A percentile compares a stretch with the other conserved stretches of the same genome.
phyloP scores from a whole-genome alignment of 2,797 vertebrate genomes.

The Acestrorhynchus altus region DNA sequence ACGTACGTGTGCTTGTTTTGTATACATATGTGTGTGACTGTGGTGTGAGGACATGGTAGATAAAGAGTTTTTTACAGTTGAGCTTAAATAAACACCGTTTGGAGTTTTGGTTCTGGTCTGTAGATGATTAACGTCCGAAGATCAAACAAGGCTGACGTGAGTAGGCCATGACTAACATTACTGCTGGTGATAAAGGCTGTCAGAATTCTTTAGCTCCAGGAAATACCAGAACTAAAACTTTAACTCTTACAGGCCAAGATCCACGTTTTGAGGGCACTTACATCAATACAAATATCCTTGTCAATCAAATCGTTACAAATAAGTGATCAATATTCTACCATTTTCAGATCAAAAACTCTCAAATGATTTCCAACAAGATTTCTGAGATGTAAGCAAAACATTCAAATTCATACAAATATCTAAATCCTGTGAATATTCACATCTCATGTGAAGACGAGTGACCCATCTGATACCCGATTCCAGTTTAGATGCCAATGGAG shows the following conservation, averaged over 20 bases:
- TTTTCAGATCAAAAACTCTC: no score
- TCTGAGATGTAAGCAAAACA: no score
- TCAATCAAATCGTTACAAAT: no score
- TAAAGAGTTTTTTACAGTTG: not conserved
- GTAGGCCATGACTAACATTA: not conserved
- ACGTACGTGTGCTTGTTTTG: conserved; percentile 24
- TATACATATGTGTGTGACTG: conserved; percentile 1
- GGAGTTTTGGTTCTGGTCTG: not conserved
- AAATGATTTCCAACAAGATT: no score
- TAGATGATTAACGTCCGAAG: not conserved
- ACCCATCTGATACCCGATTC: no score
- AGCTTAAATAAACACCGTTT: conserved; percentile 1
- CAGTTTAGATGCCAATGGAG: no score
- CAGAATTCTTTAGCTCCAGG: conserved; percentile 5
- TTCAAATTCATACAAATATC: no score
- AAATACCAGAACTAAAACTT: not conserved
- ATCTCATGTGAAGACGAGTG: no score
- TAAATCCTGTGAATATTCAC: no score
- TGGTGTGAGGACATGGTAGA: not conserved
- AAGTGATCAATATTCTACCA: no score
- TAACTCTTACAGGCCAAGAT: not conserved
- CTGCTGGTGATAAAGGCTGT: not conserved
- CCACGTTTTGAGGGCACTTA: no score
- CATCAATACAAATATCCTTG: no score
- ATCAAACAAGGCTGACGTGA: not conserved